Evolutionary conservation across 2,888 invertebrate genomes (phyloP).

Genomic region (Arrhopalites spinosus): DNA sequence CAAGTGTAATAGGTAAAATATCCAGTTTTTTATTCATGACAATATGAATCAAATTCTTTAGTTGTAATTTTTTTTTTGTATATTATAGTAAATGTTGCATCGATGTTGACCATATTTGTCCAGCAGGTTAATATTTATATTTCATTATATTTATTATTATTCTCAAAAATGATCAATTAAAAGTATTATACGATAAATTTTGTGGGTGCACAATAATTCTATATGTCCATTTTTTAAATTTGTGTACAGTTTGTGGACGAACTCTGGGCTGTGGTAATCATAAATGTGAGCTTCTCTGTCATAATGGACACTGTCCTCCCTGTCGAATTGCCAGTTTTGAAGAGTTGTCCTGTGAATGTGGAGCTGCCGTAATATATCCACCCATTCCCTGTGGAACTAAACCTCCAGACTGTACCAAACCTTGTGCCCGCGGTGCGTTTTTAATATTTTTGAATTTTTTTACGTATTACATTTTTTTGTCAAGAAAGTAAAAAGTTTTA

Average conservation of each 20-base stretch:
- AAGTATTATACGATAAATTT: too few relatives aligned
- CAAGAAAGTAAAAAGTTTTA: too few relatives aligned
- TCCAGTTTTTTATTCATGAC: too few relatives aligned
- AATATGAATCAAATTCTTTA: too few relatives aligned
- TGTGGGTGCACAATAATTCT: too few relatives aligned
- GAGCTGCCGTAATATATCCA: slow-evolving; percentile 81
- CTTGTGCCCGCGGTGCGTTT: slow-evolving; percentile 56
- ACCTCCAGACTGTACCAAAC: slow-evolving; percentile 77
- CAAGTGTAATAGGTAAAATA: slow-evolving; percentile 89
- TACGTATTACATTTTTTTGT: too few relatives aligned
- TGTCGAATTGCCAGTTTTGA: slow-evolving; percentile 85
- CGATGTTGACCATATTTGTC: slow-evolving; percentile 83
- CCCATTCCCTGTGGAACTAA: slow-evolving; percentile 92
- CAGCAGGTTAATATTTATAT: too few relatives aligned
- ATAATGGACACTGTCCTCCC: slow-evolving; percentile 79
- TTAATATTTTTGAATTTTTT: too few relatives aligned
- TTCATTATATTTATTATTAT: too few relatives aligned
- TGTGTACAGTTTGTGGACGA: slow-evolving; percentile 81
- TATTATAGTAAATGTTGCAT: too few relatives aligned
- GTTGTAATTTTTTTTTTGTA: slow-evolving; percentile 59
- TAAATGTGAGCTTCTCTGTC: slow-evolving; percentile 86
- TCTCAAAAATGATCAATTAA: too few relatives aligned
- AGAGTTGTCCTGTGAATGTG: slow-evolving; percentile 90
- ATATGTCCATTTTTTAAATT: too few relatives aligned
- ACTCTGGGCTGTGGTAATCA: slow-evolving; percentile 85